A percentile compares a stretch with the other conserved stretches of the same genome.
Conservation (phyloP, 2,797 vertebrate species). For the Gymnothorax javanicus region DNA sequence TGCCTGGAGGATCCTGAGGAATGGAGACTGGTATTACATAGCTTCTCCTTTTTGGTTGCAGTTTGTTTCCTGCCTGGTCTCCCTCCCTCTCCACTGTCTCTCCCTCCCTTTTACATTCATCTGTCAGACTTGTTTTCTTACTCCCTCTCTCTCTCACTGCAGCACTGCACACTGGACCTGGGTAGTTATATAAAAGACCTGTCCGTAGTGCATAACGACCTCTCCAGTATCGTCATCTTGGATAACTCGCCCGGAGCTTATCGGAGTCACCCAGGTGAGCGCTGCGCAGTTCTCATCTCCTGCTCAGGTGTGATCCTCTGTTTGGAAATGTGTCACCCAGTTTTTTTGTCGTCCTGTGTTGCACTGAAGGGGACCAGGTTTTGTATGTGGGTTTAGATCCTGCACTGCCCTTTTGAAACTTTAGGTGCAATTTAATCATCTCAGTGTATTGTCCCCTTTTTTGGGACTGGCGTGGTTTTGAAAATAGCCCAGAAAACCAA, state of each 20-base stretch:
- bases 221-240: constrained; percentile 80
- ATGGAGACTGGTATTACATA: neutral
- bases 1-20: neutral
- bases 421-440: neutral
- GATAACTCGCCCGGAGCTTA: constrained; percentile 84
- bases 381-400: neutral
- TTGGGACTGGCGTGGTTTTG: neutral
- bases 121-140: neutral
- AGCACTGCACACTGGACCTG: constrained; percentile 83
- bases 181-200: constrained; percentile 85
- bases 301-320: neutral
- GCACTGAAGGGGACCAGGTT: neutral
- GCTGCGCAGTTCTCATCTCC: too few species aligned
- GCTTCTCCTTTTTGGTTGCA: neutral
- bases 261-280: constrained; percentile 78
- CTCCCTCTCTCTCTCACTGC: constrained; percentile 30
- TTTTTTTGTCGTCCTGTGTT: neutral
- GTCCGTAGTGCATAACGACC: constrained; percentile 76
- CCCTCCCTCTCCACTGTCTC: neutral
- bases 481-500: neutral
- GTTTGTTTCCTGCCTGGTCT: neutral
- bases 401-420: neutral
- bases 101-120: neutral
- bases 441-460: neutral
- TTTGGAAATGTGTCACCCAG: neutral